Evolutionary conservation across 2,888 invertebrate species (phyloP).

Genomic region (Penaeus monodon): DNA sequence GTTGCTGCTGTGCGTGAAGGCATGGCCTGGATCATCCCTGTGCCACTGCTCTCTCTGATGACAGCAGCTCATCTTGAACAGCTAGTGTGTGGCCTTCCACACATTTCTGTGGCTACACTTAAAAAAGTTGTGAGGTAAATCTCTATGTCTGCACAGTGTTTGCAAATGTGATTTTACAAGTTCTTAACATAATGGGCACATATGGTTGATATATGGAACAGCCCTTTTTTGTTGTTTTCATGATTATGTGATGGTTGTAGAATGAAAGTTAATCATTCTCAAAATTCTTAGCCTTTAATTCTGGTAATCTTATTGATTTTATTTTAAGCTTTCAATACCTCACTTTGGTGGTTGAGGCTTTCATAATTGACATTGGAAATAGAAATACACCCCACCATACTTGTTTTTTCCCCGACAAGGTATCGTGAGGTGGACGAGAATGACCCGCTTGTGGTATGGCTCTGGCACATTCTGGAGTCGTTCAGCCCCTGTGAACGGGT

Average conservation of each 20-base stretch:
- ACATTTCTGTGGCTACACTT: constrained; percentile 75
- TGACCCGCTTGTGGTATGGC: constrained; percentile 76
- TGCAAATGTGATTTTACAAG: constrained; percentile 19
- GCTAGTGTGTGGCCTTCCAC: constrained; percentile 77
- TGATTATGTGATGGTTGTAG: no score
- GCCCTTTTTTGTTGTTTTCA: no score
- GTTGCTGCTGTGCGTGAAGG: constrained; percentile 75
- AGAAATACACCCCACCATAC: not conserved
- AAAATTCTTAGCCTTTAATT: not conserved
- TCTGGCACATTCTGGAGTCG: constrained; percentile 77
- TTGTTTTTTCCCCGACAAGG: constrained; percentile 68
- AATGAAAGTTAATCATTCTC: not conserved
- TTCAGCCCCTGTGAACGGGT: constrained; percentile 77
- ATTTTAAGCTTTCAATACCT: no score
- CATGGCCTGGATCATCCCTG: constrained; percentile 77
- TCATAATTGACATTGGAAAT: not conserved
- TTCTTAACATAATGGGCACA: not conserved
- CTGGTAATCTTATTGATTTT: no score
- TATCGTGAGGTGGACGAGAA: constrained; percentile 78
- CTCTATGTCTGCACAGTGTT: not conserved
- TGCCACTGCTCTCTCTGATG: constrained; percentile 76
- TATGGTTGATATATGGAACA: not conserved
- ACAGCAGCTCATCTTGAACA: constrained; percentile 76
- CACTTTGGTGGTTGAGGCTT: no score
- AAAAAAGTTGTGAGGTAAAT: constrained; percentile 76